These are phyloP conservation scores for Euwallacea similis DNA, from an alignment of 1,140 invertebrate species.

Conservation along the genomic window DNA sequence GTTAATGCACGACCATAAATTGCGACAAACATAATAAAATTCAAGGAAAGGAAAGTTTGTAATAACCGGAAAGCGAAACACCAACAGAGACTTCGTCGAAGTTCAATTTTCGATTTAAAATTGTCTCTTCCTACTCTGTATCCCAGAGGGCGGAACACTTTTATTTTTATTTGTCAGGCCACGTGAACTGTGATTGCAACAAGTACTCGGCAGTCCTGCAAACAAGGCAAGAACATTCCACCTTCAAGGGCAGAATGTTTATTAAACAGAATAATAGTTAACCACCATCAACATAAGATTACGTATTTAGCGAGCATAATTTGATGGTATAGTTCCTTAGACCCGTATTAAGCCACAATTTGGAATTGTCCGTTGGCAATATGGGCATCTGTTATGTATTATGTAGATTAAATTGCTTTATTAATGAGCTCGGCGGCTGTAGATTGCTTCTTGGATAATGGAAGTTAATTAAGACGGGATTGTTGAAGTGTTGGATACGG, in stretches of 20 bases:
- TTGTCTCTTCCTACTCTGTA: constrained; percentile 16
- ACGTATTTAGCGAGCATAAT: constrained; percentile 7
- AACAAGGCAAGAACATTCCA: no score
- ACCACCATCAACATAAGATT: background rate
- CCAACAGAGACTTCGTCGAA: constrained; percentile 9
- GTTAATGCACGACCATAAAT: constrained; percentile 13
- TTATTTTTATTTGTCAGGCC: constrained; percentile 7
- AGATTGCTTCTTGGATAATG: constrained; percentile 38
- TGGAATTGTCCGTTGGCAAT: constrained; percentile 15
- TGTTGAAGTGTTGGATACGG: constrained; percentile 32
- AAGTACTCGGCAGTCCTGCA: no score
- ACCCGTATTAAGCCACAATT: constrained; percentile 27
- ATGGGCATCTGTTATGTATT: constrained; percentile 28
- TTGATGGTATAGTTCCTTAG: constrained; percentile 8
- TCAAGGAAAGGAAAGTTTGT: constrained; percentile 21
- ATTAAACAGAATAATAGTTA: constrained; percentile 3
- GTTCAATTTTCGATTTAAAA: constrained; percentile 28
- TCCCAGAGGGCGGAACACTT: background rate
- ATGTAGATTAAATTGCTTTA: constrained; percentile 39
- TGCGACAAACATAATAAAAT: constrained; percentile 22
- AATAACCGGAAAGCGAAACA: constrained; percentile 24
- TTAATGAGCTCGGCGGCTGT: constrained; percentile 29
- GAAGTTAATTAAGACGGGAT: constrained; percentile 39
- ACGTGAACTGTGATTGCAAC: background rate
- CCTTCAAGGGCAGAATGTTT: background rate